Percentiles rank a stretch among this genome's conserved stretches.
Conservation (phyloP, 2,888 invertebrate genomes). For the Leptinotarsa peninsularis region DNA sequence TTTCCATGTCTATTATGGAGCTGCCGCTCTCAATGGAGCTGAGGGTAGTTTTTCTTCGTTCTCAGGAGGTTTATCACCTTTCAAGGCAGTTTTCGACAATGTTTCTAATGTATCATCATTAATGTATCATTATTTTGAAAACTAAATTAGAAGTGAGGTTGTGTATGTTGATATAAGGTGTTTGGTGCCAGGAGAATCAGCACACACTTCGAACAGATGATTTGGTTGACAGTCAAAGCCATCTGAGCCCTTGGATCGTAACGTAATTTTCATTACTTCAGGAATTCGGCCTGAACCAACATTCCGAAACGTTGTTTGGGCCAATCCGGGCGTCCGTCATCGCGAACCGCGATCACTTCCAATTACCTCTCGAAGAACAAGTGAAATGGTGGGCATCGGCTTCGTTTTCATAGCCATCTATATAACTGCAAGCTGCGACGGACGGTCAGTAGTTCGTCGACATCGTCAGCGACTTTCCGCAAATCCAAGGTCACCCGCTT, state of each 20-base stretch:
- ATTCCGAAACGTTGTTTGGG: conserved; percentile 8
- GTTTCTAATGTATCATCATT: too few relatives aligned
- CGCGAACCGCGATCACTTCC: conserved; percentile 8
- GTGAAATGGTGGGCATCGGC: conserved; percentile 22
- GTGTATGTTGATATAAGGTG: too few relatives aligned
- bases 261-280: background rate
- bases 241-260: background rate
- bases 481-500: conserved; percentile 64
- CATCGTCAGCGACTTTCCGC: conserved; percentile 65
- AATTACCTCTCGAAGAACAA: conserved; percentile 17
- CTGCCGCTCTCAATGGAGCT: too few relatives aligned
- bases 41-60: too few relatives aligned
- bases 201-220: too few relatives aligned
- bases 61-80: too few relatives aligned
- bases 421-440: conserved; percentile 38
- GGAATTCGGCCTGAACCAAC: background rate
- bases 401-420: conserved; percentile 38
- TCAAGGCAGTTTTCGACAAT: too few relatives aligned
- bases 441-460: conserved; percentile 67
- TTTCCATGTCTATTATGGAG: too few relatives aligned
- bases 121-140: too few relatives aligned
- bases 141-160: too few relatives aligned
- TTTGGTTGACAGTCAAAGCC: too few relatives aligned
- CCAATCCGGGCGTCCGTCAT: background rate
- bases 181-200: too few relatives aligned